Conservation (phyloP, 2,888 invertebrate genomes). For the Girardia tigrina region DNA sequence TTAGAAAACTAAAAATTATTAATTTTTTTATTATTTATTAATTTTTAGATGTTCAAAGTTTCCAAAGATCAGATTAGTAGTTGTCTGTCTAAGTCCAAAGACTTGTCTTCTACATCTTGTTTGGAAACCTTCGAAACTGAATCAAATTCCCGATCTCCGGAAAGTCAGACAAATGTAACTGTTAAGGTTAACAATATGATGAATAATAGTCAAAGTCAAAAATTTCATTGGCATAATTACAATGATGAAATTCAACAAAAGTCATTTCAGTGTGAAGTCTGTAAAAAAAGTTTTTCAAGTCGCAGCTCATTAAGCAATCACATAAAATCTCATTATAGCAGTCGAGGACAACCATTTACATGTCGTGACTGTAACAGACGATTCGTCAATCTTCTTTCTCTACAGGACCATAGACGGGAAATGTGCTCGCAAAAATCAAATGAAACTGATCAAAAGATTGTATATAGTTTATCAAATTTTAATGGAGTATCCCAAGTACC, state of each 20-base stretch:
- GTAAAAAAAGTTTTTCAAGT: conserved; percentile 26
- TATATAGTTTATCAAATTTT: conserved; percentile 5
- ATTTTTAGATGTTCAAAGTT: background rate
- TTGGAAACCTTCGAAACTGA: background rate
- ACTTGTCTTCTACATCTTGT: background rate
- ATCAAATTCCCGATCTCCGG: background rate
- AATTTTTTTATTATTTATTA: no score
- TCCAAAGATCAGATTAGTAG: background rate
- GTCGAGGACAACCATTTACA: background rate
- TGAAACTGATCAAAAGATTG: background rate
- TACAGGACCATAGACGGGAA: conserved; percentile 4
- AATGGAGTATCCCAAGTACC: conserved; percentile 10
- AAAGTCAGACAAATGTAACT: background rate
- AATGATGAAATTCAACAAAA: conserved; percentile 4
- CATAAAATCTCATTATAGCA: conserved; percentile 21
- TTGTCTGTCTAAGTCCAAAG: background rate
- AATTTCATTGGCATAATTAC: conserved; percentile 8
- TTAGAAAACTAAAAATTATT: no score
- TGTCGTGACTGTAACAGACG: conserved; percentile 11
- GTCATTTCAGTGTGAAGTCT: conserved; percentile 9
- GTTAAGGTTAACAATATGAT: background rate
- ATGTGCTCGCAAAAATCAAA: background rate
- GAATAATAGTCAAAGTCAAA: background rate
- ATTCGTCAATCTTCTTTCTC: background rate
- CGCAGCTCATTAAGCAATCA: conserved; percentile 25